A percentile compares a stretch with the other conserved stretches of the same genome.
phyloP scores from a whole-genome alignment of 1,140 invertebrate species.

The Drosophila kurseongensis region DNA sequence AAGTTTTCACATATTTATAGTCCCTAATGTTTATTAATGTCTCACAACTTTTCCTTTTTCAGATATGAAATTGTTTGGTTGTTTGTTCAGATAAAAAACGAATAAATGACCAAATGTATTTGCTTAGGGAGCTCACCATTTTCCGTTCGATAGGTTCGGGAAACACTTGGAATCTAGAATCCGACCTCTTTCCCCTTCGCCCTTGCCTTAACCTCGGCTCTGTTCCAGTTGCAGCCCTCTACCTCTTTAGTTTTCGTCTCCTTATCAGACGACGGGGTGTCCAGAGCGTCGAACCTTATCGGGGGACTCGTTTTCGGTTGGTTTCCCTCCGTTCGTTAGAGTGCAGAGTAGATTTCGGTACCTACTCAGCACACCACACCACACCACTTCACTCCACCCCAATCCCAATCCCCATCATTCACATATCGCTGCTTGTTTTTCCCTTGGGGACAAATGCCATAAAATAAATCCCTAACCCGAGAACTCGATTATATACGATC shows the following conservation, averaged over 20 bases:
- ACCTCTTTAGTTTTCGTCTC: constrained; percentile 5
- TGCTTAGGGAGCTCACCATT: background rate
- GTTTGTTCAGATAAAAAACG: background rate
- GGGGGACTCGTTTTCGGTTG: constrained; percentile 3
- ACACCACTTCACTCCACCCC: background rate
- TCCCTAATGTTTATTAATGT: background rate
- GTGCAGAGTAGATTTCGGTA: background rate
- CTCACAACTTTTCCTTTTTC: background rate
- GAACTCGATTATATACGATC: constrained; percentile 13
- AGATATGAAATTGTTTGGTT: constrained; percentile 3
- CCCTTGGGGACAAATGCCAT: constrained; percentile 2
- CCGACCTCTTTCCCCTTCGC: constrained; percentile 4
- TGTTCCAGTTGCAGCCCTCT: constrained; percentile 9
- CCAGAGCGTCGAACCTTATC: constrained; percentile 48
- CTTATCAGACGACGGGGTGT: constrained; percentile 41
- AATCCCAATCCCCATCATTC: background rate
- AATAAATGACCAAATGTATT: constrained; percentile 7
- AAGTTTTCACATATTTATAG: background rate
- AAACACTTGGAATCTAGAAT: background rate
- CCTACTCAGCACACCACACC: background rate
- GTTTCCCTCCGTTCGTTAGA: constrained; percentile 3
- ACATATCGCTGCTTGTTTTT: background rate
- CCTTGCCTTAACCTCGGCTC: constrained; percentile 28
- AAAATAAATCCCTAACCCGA: constrained; percentile 6
- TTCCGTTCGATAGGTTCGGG: background rate